These are phyloP conservation scores for Bilobella aurantiaca DNA, from an alignment of 1,140 invertebrate species.

Conservation along the genomic window DNA sequence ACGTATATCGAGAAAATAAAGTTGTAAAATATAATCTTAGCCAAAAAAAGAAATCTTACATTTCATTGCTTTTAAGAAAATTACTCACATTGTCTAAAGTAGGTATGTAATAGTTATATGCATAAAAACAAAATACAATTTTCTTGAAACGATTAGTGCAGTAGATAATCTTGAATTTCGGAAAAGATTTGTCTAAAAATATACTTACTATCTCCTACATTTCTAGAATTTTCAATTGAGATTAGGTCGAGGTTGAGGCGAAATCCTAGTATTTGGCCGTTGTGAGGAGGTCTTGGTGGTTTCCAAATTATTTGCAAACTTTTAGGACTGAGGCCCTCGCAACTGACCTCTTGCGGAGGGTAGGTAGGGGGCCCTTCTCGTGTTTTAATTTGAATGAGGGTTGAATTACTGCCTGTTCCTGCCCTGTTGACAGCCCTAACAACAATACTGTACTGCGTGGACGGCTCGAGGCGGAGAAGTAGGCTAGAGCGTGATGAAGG, in stretches of 20 bases:
- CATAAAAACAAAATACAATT: no score
- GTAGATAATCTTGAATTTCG: no score
- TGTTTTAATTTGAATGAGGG: background rate
- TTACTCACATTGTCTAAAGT: no score
- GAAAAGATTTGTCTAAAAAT: no score
- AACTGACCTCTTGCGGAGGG: background rate
- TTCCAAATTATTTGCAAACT: slow-evolving; percentile 1
- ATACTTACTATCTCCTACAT: no score
- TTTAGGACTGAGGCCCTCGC: background rate
- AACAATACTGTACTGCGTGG: background rate
- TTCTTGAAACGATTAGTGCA: no score
- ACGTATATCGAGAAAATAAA: no score
- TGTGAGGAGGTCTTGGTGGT: background rate
- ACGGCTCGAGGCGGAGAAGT: background rate
- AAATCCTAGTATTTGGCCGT: background rate
- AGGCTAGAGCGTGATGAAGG: background rate
- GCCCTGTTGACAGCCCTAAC: background rate
- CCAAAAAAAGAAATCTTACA: no score
- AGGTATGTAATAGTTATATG: no score
- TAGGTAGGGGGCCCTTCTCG: background rate
- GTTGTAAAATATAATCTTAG: no score
- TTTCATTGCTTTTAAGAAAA: no score
- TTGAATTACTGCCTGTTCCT: background rate
- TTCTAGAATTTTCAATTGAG: background rate
- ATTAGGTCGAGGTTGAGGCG: background rate